Evolutionary conservation across 2,888 invertebrate species (phyloP).

Genomic region (Lycocerus yunnanus): DNA sequence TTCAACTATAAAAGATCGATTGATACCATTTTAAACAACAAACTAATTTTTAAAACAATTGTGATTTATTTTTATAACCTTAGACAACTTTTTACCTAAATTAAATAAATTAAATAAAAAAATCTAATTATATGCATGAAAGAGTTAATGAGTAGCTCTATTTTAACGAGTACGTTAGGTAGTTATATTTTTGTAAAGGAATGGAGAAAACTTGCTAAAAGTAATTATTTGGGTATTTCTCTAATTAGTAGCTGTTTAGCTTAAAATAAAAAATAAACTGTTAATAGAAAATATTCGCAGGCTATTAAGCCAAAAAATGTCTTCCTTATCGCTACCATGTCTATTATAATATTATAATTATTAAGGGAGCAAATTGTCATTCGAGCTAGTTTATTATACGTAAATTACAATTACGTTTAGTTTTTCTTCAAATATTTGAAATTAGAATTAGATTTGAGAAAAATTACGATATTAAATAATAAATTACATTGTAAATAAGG

Average conservation of each 20-base stretch:
- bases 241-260: slow-evolving; percentile 39
- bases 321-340: slow-evolving; percentile 48
- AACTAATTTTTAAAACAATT: slow-evolving; percentile 5
- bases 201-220: slow-evolving; percentile 27
- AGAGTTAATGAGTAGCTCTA: slow-evolving; percentile 26
- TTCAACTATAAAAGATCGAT: not conserved
- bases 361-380: slow-evolving; percentile 45
- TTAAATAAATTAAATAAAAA: slow-evolving; percentile 15
- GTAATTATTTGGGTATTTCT: slow-evolving; percentile 23
- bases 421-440: slow-evolving; percentile 5
- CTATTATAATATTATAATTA: slow-evolving; percentile 41
- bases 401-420: not conserved
- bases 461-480: not conserved
- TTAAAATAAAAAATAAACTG: slow-evolving; percentile 42
- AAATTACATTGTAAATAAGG: slow-evolving; percentile 4
- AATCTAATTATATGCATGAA: slow-evolving; percentile 19
- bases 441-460: slow-evolving; percentile 22
- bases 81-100: slow-evolving; percentile 9
- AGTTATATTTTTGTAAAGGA: slow-evolving; percentile 31
- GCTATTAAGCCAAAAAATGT: slow-evolving; percentile 53
- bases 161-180: slow-evolving; percentile 30
- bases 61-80: slow-evolving; percentile 18
- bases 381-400: slow-evolving; percentile 34
- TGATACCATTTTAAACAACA: not conserved
- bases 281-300: slow-evolving; percentile 50